Conservation (phyloP, 1,140 invertebrate species). For the Sinonovacula constricta region DNA sequence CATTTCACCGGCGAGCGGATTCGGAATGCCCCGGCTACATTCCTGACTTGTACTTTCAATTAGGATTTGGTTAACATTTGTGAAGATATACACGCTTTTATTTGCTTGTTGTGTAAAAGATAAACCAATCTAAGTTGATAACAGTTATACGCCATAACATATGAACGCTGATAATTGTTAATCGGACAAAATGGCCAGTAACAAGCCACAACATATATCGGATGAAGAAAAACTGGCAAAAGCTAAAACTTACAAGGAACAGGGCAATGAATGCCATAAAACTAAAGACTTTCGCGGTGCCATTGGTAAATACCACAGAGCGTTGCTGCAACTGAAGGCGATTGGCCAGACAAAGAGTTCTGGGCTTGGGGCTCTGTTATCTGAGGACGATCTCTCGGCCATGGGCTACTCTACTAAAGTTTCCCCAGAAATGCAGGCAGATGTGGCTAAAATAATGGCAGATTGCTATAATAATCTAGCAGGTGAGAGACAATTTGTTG, state of each 20-base stretch:
- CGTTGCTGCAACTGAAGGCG: constrained; percentile 69
- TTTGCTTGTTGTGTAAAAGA: too few relatives aligned
- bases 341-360: constrained; percentile 56
- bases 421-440: constrained; percentile 52
- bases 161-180: too few relatives aligned
- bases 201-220: constrained; percentile 19
- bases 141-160: too few relatives aligned
- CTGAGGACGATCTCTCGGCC: constrained; percentile 7
- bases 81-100: too few relatives aligned
- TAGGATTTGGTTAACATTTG: too few relatives aligned
- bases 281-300: constrained; percentile 65
- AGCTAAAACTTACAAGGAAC: constrained; percentile 69
- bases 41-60: too few relatives aligned
- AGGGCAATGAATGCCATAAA: constrained; percentile 72
- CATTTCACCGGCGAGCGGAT: too few relatives aligned
- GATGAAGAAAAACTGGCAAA: constrained; percentile 59
- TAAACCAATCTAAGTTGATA: too few relatives aligned
- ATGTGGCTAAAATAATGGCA: constrained; percentile 56
- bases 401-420: constrained; percentile 45
- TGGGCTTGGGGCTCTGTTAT: constrained; percentile 37
- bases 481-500: constrained; percentile 54
- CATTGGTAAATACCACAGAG: constrained; percentile 74
- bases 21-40: too few relatives aligned
- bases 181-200: constrained; percentile 22
- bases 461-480: constrained; percentile 76